A percentile compares a stretch with the other conserved stretches of the same genome.
phyloP scores from a whole-genome alignment of 2,797 vertebrate genomes.

The Taeniopygia guttata region DNA sequence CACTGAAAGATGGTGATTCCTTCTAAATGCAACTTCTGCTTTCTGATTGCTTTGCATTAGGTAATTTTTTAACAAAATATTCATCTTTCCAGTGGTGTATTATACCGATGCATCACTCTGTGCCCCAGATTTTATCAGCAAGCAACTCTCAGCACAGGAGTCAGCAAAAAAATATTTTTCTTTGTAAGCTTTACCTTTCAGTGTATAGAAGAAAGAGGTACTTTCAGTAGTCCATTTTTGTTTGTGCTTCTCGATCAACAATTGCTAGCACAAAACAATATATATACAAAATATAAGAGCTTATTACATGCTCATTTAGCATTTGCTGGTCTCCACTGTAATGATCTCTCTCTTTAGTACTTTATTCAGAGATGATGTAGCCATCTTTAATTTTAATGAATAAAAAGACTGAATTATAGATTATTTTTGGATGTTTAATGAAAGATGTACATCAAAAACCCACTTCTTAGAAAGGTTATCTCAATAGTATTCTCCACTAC shows the following conservation, averaged over 20 bases:
- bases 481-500: background rate
- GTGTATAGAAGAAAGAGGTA: background rate
- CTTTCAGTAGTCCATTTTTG: background rate
- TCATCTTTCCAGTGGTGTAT: background rate
- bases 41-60: background rate
- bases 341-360: background rate
- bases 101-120: background rate
- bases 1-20: background rate
- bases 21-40: background rate
- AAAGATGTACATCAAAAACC: background rate
- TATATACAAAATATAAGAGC: background rate
- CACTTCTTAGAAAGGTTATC: background rate
- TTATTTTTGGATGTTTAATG: background rate
- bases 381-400: background rate
- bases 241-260: background rate
- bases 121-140: background rate
- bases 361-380: background rate
- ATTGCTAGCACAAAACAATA: background rate
- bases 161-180: background rate
- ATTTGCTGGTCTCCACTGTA: background rate
- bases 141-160: background rate
- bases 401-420: background rate
- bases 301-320: background rate
- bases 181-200: background rate
- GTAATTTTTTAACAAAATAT: background rate